phyloP scores from a whole-genome alignment of 30 jellyfish, hydroid and myxozoan genomes.

The Chrysaora quinquecirrha region DNA sequence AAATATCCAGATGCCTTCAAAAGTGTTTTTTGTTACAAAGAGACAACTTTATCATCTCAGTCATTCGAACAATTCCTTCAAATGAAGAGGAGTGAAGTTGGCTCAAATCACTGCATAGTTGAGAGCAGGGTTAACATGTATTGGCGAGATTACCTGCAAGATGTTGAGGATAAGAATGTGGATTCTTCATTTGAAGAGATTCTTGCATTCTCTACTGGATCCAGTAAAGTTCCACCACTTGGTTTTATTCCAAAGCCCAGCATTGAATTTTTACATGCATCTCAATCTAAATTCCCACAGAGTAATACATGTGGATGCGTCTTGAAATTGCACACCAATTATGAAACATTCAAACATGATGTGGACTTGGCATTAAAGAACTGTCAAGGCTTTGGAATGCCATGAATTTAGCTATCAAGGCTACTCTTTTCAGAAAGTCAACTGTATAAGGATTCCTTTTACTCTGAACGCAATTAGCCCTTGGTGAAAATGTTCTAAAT shows the following conservation, averaged over 20 bases:
- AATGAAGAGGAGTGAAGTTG: conserved; percentile 4
- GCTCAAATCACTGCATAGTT: neutral
- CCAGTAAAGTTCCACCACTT: neutral
- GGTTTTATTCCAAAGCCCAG: conserved; percentile 1
- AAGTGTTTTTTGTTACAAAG: neutral
- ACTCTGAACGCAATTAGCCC: neutral
- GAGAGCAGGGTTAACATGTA: conserved; percentile 1
- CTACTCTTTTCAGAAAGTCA: neutral
- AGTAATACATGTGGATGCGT: neutral
- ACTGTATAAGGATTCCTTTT: neutral
- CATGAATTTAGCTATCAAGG: neutral
- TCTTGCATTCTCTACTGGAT: neutral
- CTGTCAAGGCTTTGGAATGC: conserved; percentile 7
- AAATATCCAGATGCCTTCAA: neutral
- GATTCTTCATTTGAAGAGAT: neutral
- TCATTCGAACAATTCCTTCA: neutral
- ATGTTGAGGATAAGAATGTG: neutral
- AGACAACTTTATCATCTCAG: neutral
- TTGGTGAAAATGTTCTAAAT: neutral
- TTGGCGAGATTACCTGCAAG: conserved; percentile 9
- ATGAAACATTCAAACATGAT: neutral
- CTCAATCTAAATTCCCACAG: neutral
- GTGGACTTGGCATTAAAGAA: neutral
- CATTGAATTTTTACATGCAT: neutral
- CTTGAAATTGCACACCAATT: neutral